These are phyloP conservation scores for Trinorchestia longiramus DNA, from an alignment of 1,140 invertebrate species.

Conservation along the genomic window DNA sequence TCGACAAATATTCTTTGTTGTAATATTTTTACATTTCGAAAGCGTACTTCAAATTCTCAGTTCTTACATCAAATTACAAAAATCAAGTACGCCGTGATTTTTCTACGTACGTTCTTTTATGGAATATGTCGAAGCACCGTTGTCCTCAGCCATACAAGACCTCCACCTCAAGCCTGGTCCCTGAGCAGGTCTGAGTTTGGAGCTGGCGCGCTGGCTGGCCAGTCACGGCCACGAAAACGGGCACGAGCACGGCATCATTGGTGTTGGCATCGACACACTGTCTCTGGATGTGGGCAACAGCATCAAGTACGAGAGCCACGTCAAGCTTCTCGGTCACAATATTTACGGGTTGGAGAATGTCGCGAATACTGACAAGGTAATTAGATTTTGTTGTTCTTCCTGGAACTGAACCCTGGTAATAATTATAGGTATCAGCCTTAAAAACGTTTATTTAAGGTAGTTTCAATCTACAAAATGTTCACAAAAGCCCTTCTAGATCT, in stretches of 20 bases:
- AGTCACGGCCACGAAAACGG: conserved; percentile 70
- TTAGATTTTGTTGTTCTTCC: no score
- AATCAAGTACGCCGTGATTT: not conserved
- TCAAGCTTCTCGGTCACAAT: conserved; percentile 71
- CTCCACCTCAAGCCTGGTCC: conserved; percentile 45
- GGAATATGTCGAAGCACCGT: not conserved
- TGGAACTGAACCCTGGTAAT: no score
- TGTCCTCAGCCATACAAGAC: no score
- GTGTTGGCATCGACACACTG: conserved; percentile 77
- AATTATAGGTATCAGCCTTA: no score
- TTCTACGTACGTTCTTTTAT: not conserved
- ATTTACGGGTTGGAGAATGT: conserved; percentile 77
- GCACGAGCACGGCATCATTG: conserved; percentile 70
- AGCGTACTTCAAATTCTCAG: no score
- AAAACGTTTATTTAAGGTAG: no score
- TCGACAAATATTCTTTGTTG: no score
- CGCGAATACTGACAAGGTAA: conserved; percentile 70
- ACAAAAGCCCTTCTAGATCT: no score
- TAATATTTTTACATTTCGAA: no score
- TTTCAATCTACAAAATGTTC: no score
- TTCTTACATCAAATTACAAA: not conserved
- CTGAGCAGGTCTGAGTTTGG: conserved; percentile 73
- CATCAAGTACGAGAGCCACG: conserved; percentile 70
- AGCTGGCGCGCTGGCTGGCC: conserved; percentile 75
- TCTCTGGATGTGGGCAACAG: conserved; percentile 75